A percentile compares a stretch with the other conserved stretches of the same genome.
Conservation (phyloP, 2,113 vertebrate genomes). For the Oryzias javanicus region DNA sequence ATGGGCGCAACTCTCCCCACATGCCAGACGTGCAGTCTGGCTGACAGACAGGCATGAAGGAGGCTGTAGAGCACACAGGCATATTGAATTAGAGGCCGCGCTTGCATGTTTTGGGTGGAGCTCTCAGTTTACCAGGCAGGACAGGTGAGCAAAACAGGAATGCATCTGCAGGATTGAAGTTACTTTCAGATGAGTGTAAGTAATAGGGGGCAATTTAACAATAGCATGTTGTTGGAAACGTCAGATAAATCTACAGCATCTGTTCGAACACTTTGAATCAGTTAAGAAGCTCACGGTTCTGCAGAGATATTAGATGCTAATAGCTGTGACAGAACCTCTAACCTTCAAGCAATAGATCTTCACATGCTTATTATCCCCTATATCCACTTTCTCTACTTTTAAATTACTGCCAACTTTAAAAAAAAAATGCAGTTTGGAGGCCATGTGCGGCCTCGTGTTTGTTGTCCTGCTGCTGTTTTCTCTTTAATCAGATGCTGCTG, state of each 20-base stretch:
- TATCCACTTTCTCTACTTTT: conserved; percentile 44
- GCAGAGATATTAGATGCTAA: conserved; percentile 52
- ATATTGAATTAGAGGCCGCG: conserved; percentile 73
- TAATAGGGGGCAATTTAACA: neutral
- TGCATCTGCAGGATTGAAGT: conserved; percentile 1
- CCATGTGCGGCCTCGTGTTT: conserved; percentile 17
- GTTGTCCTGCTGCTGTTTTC: conserved; percentile 19
- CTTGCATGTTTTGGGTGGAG: conserved; percentile 25
- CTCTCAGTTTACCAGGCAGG: conserved; percentile 34
- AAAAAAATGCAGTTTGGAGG: neutral
- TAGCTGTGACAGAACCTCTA: conserved; percentile 56
- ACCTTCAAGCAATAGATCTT: conserved; percentile 55
- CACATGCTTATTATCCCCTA: conserved; percentile 50
- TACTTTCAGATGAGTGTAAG: neutral
- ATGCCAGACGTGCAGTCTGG: conserved; percentile 49
- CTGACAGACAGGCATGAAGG: conserved; percentile 45
- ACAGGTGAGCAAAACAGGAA: conserved; percentile 31
- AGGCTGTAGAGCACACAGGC: conserved; percentile 28
- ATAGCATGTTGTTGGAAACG: neutral
- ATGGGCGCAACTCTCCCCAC: conserved; percentile 40
- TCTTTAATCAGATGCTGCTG: conserved; percentile 26
- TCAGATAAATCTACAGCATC: conserved; percentile 34
- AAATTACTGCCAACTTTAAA: conserved; percentile 1
- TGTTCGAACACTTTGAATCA: conserved; percentile 71
- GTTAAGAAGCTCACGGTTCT: conserved; percentile 61